Conservation (phyloP, 92 coral and sea anemone species). For the Zoanthus gigantus region DNA sequence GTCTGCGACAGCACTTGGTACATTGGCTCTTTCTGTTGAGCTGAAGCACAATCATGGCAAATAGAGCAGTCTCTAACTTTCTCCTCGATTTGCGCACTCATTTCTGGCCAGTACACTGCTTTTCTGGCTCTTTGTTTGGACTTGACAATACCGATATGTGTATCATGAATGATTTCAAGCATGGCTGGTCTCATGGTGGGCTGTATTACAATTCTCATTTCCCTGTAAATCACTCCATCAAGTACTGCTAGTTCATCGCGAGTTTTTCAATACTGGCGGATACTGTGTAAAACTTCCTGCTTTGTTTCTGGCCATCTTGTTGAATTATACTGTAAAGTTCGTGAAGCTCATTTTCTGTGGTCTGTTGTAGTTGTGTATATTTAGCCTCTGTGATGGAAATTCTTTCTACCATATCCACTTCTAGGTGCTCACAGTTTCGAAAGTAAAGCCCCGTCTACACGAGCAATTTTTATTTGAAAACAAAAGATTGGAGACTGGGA, state of each 20-base stretch:
- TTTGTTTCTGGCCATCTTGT: slow-evolving; percentile 30
- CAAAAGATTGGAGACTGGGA: no score
- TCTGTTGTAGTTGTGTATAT: no score
- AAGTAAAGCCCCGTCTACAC: no score
- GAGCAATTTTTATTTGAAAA: no score
- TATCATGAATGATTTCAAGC: slow-evolving; percentile 30
- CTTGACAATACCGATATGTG: no score
- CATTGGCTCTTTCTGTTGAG: slow-evolving; percentile 48
- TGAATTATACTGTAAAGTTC: slow-evolving; percentile 11
- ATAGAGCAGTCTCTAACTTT: slow-evolving; percentile 50
- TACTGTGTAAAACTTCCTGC: no score
- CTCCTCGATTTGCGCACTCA: no score
- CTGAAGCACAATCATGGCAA: slow-evolving; percentile 54
- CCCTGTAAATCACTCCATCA: slow-evolving; percentile 49
- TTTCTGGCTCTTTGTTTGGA: no score
- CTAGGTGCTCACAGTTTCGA: no score
- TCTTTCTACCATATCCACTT: slow-evolving; percentile 52
- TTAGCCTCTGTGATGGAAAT: neutral
- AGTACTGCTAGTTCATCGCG: slow-evolving; percentile 6
- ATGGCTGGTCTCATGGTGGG: slow-evolving; percentile 55
- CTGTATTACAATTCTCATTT: slow-evolving; percentile 65
- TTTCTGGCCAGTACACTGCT: no score
- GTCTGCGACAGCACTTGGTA: neutral
- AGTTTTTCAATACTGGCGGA: no score
- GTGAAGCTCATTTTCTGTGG: no score